Evolutionary conservation across 92 coral and sea anemone genomes (phyloP), one percentile per base, ranked within the genome.

Genomic region (Epizoanthus ramosus): DNA sequence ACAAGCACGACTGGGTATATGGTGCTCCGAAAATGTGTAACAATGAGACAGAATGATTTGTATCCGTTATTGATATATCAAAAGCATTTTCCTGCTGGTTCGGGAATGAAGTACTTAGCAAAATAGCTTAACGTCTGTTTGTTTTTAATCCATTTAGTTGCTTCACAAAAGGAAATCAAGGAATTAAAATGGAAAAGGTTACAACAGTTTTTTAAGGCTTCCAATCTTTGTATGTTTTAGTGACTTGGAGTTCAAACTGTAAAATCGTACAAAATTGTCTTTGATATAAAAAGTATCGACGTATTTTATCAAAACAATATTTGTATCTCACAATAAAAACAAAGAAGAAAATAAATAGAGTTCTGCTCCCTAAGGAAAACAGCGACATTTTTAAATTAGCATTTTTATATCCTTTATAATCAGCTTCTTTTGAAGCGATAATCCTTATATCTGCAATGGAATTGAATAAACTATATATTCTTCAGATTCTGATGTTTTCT

Each of bases 241-340:
- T 7, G 9, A 12, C 41, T 41, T 14, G 12, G 47, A 69, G 21
- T 13, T 61, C 22, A 8, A 41, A 50, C 71, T 41, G 22, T 41
- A 9, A 61, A 61, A 77, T 17, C 12, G 4, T 14, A 16, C 28
- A 45, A 39, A 76, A 57, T 39, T 76, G 39, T 21, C 7, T 31
- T 35, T 74, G 21, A 76, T 59, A 59, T 39, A 37, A 35, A 59
- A 76, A 76, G 50, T 14, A 13, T 74, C 50, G 80, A 74, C n/a
- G 56, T 28, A 25, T 9, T 54, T 73, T 57, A 74, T 74, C 21
- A 28, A 28, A 74, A 74, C 43, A 28, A 24, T 53, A 53, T 50
- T 10, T 7, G 3, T 57, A 57, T 58, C 24, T 54, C 25, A 18
- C 43, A 37, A 57, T 4, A 37, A 57, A 21, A 75, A 74, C 25